Conservation (phyloP, 2,113 vertebrate species). For the Thinocorus orbignyianus region DNA sequence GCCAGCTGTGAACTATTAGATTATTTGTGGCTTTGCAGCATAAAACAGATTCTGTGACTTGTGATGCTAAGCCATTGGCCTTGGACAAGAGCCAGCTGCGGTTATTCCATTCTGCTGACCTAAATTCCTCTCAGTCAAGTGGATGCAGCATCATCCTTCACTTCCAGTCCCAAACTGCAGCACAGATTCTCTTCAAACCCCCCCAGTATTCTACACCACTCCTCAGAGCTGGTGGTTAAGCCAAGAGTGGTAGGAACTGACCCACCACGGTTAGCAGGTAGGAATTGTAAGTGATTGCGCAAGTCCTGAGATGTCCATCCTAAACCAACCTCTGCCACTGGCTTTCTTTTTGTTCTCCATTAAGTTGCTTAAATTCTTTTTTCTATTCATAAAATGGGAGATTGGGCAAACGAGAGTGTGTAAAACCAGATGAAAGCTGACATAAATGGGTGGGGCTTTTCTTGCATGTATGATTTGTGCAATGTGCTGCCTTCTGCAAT, state of each 20-base stretch:
- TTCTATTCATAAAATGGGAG: neutral
- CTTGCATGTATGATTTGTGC: neutral
- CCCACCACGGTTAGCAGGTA: neutral
- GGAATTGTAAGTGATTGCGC: neutral
- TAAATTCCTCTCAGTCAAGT: conserved; percentile 44
- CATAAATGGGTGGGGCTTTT: accelerated
- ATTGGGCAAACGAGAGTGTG: neutral
- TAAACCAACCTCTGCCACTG: neutral
- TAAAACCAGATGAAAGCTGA: neutral
- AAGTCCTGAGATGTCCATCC: neutral
- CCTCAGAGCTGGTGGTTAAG: neutral
- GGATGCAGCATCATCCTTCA: neutral
- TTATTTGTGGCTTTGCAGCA: conserved; percentile 32
- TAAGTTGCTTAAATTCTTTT: neutral
- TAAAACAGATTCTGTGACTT: conserved; percentile 28
- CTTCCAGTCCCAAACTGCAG: neutral
- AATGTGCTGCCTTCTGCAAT: neutral
- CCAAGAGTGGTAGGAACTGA: neutral
- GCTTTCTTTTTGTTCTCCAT: neutral
- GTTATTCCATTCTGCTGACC: conserved; percentile 63
- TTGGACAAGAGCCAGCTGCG: neutral
- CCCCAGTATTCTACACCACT: accelerated
- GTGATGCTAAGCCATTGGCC: conserved; percentile 24
- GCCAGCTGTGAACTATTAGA: conserved; percentile 12
- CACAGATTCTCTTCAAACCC: neutral